Percentiles rank a stretch among this genome's conserved stretches.
Conservation (phyloP, 2,888 invertebrate species). For the Lasiommata megera region DNA sequence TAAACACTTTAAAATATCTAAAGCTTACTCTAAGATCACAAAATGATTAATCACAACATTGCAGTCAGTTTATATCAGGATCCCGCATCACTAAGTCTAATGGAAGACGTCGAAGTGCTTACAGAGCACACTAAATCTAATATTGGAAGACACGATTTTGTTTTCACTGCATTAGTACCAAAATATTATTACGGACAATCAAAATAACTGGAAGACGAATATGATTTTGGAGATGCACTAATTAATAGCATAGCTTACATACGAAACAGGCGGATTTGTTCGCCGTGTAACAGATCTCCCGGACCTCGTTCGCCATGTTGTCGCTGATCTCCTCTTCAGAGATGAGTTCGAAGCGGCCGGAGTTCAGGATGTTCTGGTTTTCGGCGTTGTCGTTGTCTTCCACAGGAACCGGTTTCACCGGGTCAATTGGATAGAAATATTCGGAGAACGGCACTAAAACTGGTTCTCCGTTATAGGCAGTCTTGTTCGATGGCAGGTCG, state of each 20-base stretch:
- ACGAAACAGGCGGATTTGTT: conserved; percentile 61
- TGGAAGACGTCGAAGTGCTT: conserved; percentile 68
- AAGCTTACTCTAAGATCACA: conserved; percentile 32
- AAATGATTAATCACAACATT: conserved; percentile 46
- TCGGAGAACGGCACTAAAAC: conserved; percentile 66
- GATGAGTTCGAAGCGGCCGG: conserved; percentile 64
- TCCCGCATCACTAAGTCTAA: conserved; percentile 69
- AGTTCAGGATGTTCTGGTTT: conserved; percentile 70
- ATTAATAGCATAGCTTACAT: conserved; percentile 72
- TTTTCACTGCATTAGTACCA: conserved; percentile 72
- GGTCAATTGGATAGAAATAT: conserved; percentile 65
- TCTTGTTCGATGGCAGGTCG: conserved; percentile 75
- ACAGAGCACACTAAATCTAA: conserved; percentile 66
- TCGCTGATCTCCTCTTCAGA: conserved; percentile 74
- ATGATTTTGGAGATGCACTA: conserved; percentile 33
- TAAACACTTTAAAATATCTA: conserved; percentile 40
- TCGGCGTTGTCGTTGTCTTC: conserved; percentile 72
- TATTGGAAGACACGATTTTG: conserved; percentile 79
- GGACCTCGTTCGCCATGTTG: conserved; percentile 81
- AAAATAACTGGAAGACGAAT: conserved; percentile 39
- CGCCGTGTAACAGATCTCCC: conserved; percentile 77
- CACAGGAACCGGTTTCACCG: conserved; percentile 64
- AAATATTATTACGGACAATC: conserved; percentile 41
- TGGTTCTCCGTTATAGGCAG: conserved; percentile 69
- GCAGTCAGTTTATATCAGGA: conserved; percentile 41